Base-by-base conservation (phyloP, 1,140 invertebrate species). In the Diachasmimorpha longicaudata region DNA sequence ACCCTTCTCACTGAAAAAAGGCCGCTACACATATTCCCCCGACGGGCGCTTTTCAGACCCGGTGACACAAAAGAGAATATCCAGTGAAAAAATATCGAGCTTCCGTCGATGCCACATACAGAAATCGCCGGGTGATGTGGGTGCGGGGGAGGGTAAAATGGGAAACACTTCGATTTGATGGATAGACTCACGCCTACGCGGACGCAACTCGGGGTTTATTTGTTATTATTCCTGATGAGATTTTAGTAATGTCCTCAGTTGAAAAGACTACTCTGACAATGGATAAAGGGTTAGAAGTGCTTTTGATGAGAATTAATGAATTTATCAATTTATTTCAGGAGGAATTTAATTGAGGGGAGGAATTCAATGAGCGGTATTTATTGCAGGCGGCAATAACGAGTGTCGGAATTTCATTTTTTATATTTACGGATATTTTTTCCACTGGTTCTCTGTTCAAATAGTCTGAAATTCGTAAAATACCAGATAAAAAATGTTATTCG, bases 71-170 rank as follows among this genome's bases (percentile, higher is more conserved):
- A 69, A 75, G 74, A 68, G 66, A 68, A 68, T 68, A 68, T 68
- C 16, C 66, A 68, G 13, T 39, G 36, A 6, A 71, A 70, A 76
- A 76, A 76, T 76, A 71, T 70, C 68, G 66, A 58, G 39, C 46
- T 66, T 70, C 69, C 48, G 68, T 76, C 55, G 69, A 55, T 71
- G 75, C 55, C 75, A 76, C 48, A 44, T 66, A 42, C 75, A 67
- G 75, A 39, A 69, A 37, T 70, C 66, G 25, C 14, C 63, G 13
- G 3, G 39, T 6, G 39, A 23, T 42, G 42, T 25, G 1, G 58
- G 4, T 1, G 58, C 4, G 58, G 19, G n/a, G 14, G n/a, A 16
- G 19, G 37, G 36, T 36, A 46, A 37, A 66, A 25, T 66, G 23
- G 31, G 52, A 10, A 58, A 21, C 37, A 42, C 3, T 46, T 52